Base-by-base conservation (phyloP, 2,797 vertebrate genomes). In the Tangara arthus region DNA sequence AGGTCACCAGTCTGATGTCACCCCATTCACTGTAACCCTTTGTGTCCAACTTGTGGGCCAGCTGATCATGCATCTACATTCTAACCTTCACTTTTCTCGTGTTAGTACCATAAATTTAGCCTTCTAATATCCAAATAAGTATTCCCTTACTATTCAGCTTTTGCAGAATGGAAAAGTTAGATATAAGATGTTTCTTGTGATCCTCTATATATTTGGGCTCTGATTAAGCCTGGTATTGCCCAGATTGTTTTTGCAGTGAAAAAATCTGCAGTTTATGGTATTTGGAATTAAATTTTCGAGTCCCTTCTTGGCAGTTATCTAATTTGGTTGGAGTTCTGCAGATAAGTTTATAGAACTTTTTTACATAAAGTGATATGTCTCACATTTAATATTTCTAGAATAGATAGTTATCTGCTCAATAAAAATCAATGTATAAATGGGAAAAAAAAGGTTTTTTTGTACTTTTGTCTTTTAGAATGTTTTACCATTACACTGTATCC, bases 31-130 rank as follows among this genome's bases (percentile, higher is more conserved):
- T n/a, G 11, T 19, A 37, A 44, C 12, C 19, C 5, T 37, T 52
- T 52, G 46, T 50, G 17, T 11, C 37, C n/a, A 20, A 14, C 39
- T 11, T 0, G 0, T 28, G 8, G 18, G 19, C 15, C 28, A n/a
- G 6, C 2, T 46, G 23, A 13, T 20, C 5, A 20, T 10, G 7
- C 12, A 44, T 22, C 37, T n/a, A 41, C 39, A 41, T 41, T 41
- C 6, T 30, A 69, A 55, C 27, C 3, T 5, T 26, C 5, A 6
- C 28, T 69, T 77, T 79, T 27, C 11, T 80, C 4, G 14, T n/a
- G 2, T 63, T 44, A 41, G 5, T 32, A 41, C 11, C 8, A 53
- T 44, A 18, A 60, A 76, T 21, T 41, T 53, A 65, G 7, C 15
- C 14, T 81, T 86, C 44, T 66, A 39, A 27, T 59, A 18, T 30